Percentiles rank a stretch among this genome's conserved stretches.
Conservation (phyloP, 2,113 vertebrate genomes). For the Pteruthius melanotis region DNA sequence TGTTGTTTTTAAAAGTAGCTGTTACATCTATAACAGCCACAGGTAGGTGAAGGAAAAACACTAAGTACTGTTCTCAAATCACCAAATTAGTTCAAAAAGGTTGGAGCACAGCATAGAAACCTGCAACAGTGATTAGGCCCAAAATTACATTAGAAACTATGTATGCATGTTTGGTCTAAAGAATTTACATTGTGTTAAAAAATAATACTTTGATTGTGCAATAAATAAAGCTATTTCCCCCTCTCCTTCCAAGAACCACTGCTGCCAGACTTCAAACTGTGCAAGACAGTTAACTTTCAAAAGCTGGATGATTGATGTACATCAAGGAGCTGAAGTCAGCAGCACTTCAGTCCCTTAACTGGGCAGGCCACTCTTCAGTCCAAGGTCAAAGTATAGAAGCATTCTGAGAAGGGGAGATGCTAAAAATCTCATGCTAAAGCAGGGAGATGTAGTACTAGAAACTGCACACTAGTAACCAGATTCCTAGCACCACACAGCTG, state of each 20-base stretch:
- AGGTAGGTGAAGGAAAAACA: background rate
- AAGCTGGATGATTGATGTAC: background rate
- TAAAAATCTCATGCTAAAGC: background rate
- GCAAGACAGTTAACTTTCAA: background rate
- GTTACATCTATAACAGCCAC: background rate
- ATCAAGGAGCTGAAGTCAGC: background rate
- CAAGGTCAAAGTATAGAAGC: background rate
- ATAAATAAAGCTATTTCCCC: slow-evolving; percentile 14
- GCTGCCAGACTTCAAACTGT: background rate
- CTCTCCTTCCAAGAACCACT: background rate
- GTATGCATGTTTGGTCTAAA: background rate
- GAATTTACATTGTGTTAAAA: background rate
- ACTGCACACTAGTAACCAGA: background rate
- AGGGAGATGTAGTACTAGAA: background rate
- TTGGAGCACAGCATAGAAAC: background rate
- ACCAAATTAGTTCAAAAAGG: background rate
- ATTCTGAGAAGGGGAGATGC: background rate
- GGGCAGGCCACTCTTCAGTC: background rate
- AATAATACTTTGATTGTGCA: background rate
- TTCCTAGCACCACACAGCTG: background rate
- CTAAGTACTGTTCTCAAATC: background rate
- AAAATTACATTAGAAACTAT: background rate
- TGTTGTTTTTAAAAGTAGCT: background rate
- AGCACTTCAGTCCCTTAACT: background rate
- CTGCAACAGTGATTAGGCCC: background rate